Percentiles rank a stretch among this genome's conserved stretches.
phyloP scores from a whole-genome alignment of 2,888 invertebrate genomes.

The Tiphia femorata region DNA sequence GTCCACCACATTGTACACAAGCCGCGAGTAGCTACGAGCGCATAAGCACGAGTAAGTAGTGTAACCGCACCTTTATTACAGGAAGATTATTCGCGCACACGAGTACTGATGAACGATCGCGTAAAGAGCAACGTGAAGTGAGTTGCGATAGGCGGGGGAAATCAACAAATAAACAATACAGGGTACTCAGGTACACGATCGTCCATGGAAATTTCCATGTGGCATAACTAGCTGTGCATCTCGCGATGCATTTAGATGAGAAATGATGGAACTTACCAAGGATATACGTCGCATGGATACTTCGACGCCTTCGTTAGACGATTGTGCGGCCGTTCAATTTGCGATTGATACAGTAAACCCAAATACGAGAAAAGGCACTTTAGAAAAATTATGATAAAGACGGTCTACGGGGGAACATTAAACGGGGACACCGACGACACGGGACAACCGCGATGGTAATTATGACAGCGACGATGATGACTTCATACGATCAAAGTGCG shows the following conservation, averaged over 20 bases:
- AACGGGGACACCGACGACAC: slow-evolving; percentile 23
- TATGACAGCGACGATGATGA: slow-evolving; percentile 19
- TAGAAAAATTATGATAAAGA: slow-evolving; percentile 12
- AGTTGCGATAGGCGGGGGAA: neutral
- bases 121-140: neutral
- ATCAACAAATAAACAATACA: slow-evolving; percentile 1
- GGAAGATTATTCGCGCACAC: no score
- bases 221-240: neutral
- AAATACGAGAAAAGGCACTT: slow-evolving; percentile 2
- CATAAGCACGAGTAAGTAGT: no score
- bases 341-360: no score
- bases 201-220: neutral
- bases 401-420: no score
- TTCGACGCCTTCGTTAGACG: no score
- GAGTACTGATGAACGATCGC: neutral
- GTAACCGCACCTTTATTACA: no score
- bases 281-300: no score
- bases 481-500: slow-evolving; percentile 31
- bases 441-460: slow-evolving; percentile 24
- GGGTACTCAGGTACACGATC: neutral
- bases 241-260: neutral
- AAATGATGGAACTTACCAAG: slow-evolving; percentile 4
- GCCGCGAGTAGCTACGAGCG: no score
- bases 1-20: no score
- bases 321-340: no score